Conservation (phyloP, 2,888 invertebrate species). For the Cephus pulcher region DNA sequence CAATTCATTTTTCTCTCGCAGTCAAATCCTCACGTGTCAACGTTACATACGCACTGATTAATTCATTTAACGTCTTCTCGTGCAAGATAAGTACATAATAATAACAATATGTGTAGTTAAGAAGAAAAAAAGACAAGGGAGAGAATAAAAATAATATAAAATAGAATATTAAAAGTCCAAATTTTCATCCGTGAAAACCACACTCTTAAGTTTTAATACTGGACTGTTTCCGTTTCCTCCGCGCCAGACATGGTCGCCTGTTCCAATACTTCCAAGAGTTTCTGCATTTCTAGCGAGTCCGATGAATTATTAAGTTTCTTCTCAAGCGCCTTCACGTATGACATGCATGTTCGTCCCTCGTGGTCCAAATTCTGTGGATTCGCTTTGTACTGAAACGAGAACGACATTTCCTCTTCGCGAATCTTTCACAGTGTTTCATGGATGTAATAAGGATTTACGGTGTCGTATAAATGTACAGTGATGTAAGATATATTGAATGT, state of each 20-base stretch:
- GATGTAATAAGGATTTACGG: neutral
- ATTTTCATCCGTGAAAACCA: neutral
- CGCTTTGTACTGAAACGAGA: constrained; percentile 84
- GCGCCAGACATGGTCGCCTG: constrained; percentile 58
- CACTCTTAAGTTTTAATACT: constrained; percentile 48
- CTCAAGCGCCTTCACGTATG: constrained; percentile 77
- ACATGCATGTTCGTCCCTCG: constrained; percentile 84
- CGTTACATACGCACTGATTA: neutral
- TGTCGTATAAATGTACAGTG: neutral
- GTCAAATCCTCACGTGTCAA: neutral
- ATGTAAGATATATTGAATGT: constrained; percentile 51
- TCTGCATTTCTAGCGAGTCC: constrained; percentile 61
- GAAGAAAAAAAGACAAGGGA: neutral
- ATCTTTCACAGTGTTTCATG: neutral
- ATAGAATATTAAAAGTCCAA: neutral
- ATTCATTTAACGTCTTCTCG: neutral
- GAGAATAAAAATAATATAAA: neutral
- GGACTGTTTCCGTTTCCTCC: constrained; percentile 55
- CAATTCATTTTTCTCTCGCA: constrained; percentile 9
- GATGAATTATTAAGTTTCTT: constrained; percentile 58
- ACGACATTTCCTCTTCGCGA: neutral
- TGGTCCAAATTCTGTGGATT: constrained; percentile 92
- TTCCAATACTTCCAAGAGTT: constrained; percentile 58
- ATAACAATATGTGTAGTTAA: constrained; percentile 24
- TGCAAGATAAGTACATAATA: constrained; percentile 39